A percentile compares a stretch with the other conserved stretches of the same genome.
Conservation (phyloP, 2,113 vertebrate species). For the Athene cunicularia region DNA sequence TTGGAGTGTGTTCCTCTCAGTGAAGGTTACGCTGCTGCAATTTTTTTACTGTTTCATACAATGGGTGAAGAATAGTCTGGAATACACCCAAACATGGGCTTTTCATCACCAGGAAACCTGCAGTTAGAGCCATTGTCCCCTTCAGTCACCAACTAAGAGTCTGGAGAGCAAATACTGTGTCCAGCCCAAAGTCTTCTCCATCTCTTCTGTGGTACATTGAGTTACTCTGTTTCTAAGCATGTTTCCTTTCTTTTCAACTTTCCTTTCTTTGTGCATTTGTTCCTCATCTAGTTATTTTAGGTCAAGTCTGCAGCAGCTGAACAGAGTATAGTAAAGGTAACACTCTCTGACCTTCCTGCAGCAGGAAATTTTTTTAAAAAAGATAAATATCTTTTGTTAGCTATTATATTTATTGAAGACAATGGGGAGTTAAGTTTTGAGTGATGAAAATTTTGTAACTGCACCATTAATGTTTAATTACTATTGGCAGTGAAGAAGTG, state of each 20-base stretch:
- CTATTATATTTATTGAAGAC: neutral
- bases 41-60: neutral
- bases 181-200: neutral
- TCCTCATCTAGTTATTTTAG: neutral
- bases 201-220: neutral
- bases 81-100: neutral
- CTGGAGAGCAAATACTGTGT: neutral
- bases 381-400: neutral
- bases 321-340: neutral
- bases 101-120: neutral
- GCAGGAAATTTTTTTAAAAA: neutral
- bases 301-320: neutral
- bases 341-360: neutral
- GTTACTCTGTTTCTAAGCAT: neutral
- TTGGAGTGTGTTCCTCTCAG: neutral
- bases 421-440: neutral
- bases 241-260: neutral
- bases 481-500: slow-evolving; percentile 1
- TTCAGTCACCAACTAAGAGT: neutral
- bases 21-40: neutral
- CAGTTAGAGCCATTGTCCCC: neutral
- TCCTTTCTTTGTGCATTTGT: neutral
- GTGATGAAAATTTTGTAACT: neutral
- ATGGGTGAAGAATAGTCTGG: neutral
- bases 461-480: slow-evolving; percentile 41